Evolutionary conservation across 2,797 vertebrate species (phyloP).

Genomic region (Sternotherus odoratus): DNA sequence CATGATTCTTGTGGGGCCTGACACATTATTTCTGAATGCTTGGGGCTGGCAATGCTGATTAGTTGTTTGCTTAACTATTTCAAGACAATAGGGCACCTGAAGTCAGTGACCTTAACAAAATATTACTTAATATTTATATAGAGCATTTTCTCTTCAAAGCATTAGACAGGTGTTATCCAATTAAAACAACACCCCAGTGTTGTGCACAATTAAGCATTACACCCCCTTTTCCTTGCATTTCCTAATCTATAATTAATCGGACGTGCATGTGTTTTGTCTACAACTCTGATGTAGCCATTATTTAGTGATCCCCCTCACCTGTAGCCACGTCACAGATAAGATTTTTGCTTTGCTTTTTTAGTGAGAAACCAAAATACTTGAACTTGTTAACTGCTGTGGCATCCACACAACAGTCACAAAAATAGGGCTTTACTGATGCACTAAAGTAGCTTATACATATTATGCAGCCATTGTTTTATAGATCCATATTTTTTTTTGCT

Average conservation of each 20-base stretch:
- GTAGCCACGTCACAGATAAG: neutral
- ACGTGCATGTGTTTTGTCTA: slow-evolving; percentile 20
- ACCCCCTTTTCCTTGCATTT: slow-evolving; percentile 41
- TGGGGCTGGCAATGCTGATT: neutral
- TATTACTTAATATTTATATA: slow-evolving; percentile 19
- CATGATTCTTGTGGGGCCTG: fast-evolving
- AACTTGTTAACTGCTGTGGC: neutral
- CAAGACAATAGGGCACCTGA: neutral
- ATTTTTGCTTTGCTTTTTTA: slow-evolving; percentile 18
- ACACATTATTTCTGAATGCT: neutral
- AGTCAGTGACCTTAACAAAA: slow-evolving; percentile 1
- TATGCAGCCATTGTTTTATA: neutral
- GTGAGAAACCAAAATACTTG: neutral
- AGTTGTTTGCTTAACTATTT: neutral
- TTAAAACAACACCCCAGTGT: slow-evolving; percentile 40
- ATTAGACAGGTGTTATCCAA: slow-evolving; percentile 29
- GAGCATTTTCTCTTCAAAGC: slow-evolving; percentile 40
- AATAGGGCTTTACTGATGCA: neutral
- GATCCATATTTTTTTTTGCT: fast-evolving
- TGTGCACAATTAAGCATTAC: slow-evolving; percentile 62
- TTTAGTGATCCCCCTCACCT: slow-evolving; percentile 24
- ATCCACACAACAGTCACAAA: neutral
- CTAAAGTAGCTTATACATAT: neutral
- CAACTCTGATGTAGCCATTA: neutral
- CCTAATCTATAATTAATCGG: no score